Percentiles rank a stretch among this genome's conserved stretches.
Conservation (phyloP, 1,140 invertebrate species). For the Tetragnatha versicolor region DNA sequence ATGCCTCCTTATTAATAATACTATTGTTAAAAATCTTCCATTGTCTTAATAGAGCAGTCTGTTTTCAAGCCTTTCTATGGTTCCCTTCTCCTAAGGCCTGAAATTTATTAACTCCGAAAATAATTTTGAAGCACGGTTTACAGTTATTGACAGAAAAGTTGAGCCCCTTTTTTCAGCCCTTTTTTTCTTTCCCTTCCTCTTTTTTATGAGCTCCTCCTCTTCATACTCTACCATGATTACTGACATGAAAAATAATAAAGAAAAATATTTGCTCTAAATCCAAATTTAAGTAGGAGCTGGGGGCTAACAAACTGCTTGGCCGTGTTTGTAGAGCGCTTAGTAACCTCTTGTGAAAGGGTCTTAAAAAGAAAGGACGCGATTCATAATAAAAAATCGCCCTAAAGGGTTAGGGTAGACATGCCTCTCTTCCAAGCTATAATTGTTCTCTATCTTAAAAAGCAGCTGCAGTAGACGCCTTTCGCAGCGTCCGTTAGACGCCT, state of each 20-base stretch:
- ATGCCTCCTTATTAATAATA: too few relatives aligned
- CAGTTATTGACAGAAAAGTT: conserved; percentile 32
- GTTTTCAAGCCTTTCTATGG: too few relatives aligned
- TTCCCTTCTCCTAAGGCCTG: too few relatives aligned
- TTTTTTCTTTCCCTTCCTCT: neutral
- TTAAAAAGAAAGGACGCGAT: conserved; percentile 14
- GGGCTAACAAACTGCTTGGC: conserved; percentile 15
- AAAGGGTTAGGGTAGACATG: conserved; percentile 32
- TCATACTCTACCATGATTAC: conserved; percentile 12
- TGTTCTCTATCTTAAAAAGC: conserved; percentile 24
- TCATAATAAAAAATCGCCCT: conserved; percentile 27
- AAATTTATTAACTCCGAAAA: neutral
- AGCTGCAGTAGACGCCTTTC: conserved; percentile 27
- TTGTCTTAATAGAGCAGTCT: too few relatives aligned
- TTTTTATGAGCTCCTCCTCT: too few relatives aligned
- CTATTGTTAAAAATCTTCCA: too few relatives aligned
- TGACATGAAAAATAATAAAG: conserved; percentile 39
- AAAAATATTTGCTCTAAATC: conserved; percentile 38
- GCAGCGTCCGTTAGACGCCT: conserved; percentile 28
- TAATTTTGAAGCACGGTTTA: neutral
- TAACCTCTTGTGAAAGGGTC: conserved; percentile 24
- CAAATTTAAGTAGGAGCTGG: conserved; percentile 35
- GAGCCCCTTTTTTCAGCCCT: neutral
- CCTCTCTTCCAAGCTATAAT: conserved; percentile 2
- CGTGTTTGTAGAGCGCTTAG: conserved; percentile 27